Evolutionary conservation across 1,140 invertebrate genomes (phyloP).

Genomic region (Brachionus rubens): DNA sequence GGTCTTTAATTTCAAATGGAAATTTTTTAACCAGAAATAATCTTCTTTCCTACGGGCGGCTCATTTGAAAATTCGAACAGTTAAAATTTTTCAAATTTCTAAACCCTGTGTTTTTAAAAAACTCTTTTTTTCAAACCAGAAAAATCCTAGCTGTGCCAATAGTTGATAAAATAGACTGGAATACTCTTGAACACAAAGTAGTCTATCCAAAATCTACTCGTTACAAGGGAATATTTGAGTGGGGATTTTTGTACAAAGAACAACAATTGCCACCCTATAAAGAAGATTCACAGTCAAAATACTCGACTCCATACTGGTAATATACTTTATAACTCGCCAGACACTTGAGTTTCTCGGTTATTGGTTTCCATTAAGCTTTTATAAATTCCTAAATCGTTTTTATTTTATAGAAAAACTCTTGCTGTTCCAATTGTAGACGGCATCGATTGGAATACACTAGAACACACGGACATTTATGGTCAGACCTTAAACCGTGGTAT

Average conservation of each 20-base stretch:
- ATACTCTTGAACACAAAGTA: constrained; percentile 82
- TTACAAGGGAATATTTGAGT: constrained; percentile 79
- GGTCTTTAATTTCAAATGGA: no score
- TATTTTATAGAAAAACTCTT: constrained; percentile 40
- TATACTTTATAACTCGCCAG: neutral
- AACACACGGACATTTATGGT: constrained; percentile 80
- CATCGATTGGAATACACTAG: constrained; percentile 86
- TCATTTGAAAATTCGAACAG: no score
- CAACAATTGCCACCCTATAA: constrained; percentile 60
- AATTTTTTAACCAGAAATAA: no score
- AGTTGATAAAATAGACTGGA: constrained; percentile 90
- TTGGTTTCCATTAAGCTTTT: constrained; percentile 20
- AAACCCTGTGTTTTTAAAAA: no score
- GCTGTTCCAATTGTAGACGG: constrained; percentile 92
- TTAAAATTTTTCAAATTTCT: constrained; percentile 26
- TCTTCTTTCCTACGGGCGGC: no score
- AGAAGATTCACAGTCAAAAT: constrained; percentile 2
- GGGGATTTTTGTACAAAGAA: constrained; percentile 96
- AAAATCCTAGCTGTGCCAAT: constrained; percentile 72
- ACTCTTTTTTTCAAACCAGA: no score
- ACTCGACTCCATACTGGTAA: constrained; percentile 1
- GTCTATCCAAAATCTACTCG: constrained; percentile 66
- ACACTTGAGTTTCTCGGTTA: constrained; percentile 27
- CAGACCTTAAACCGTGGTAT: constrained; percentile 65
- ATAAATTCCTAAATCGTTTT: constrained; percentile 21